phyloP scores from a whole-genome alignment of 1,140 invertebrate genomes.

The Drosophila repletoides region DNA sequence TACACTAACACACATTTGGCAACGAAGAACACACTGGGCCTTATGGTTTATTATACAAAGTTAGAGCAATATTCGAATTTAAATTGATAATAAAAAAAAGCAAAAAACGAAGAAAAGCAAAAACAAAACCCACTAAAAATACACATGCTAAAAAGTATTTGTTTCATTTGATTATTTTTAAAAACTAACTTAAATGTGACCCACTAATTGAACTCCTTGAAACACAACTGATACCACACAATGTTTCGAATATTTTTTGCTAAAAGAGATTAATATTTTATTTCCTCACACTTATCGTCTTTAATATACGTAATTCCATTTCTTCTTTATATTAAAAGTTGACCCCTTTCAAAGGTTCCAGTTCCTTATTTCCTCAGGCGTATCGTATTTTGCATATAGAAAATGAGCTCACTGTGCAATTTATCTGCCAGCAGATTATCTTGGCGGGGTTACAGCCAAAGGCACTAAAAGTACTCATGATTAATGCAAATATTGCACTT shows the following conservation, averaged over 20 bases:
- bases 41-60: constrained; percentile 66
- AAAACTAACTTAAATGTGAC: neutral
- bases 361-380: constrained; percentile 3
- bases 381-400: constrained; percentile 1
- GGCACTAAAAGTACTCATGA: neutral
- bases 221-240: constrained; percentile 1
- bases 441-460: neutral
- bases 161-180: neutral
- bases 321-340: no score
- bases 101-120: constrained; percentile 21
- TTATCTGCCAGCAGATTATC: constrained; percentile 5
- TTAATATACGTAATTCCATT: no score
- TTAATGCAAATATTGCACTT: neutral
- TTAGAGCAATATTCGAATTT: constrained; percentile 80
- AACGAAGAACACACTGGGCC: constrained; percentile 28
- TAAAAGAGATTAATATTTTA: no score
- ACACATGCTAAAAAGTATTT: constrained; percentile 22
- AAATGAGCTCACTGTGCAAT: constrained; percentile 2
- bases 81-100: constrained; percentile 68
- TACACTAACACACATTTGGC: constrained; percentile 18
- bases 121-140: constrained; percentile 41
- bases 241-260: no score
- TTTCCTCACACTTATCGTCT: no score
- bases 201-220: neutral
- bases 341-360: no score